Evolutionary conservation across 2,888 invertebrate species (phyloP).

Genomic region (Andrena minutula): DNA sequence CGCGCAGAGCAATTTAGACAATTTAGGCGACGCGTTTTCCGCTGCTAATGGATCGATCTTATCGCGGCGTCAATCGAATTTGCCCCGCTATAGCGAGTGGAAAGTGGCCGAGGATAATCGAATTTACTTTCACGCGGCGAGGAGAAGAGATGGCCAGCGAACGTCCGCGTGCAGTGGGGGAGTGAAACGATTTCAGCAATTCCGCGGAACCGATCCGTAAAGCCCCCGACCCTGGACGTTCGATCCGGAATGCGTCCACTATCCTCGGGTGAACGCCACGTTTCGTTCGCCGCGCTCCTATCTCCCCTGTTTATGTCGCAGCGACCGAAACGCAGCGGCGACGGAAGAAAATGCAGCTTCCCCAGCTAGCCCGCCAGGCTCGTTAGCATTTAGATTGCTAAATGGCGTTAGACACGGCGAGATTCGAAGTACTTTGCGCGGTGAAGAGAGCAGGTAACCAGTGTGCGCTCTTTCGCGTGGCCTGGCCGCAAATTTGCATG

Average conservation of each 20-base stretch:
- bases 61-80: conserved; percentile 56
- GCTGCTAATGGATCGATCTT: conserved; percentile 55
- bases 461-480: not conserved
- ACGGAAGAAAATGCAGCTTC: not conserved
- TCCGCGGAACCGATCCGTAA: conserved; percentile 17
- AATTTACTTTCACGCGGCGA: conserved; percentile 60
- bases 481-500: conserved; percentile 20
- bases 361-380: not conserved
- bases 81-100: conserved; percentile 42
- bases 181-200: conserved; percentile 27
- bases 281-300: not conserved
- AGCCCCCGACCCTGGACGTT: not conserved
- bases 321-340: too few species aligned
- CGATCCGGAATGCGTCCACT: conserved; percentile 1
- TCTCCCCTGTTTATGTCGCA: too few species aligned
- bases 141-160: not conserved
- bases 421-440: conserved; percentile 2
- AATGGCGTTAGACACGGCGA: conserved; percentile 7
- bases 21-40: conserved; percentile 42
- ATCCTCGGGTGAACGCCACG: not conserved
- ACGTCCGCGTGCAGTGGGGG: not conserved
- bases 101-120: conserved; percentile 56
- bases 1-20: conserved; percentile 33
- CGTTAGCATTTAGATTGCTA: conserved; percentile 21
- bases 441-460: not conserved